phyloP scores from a whole-genome alignment of 2,113 vertebrate genomes.

The Melanerpes aurifrons region DNA sequence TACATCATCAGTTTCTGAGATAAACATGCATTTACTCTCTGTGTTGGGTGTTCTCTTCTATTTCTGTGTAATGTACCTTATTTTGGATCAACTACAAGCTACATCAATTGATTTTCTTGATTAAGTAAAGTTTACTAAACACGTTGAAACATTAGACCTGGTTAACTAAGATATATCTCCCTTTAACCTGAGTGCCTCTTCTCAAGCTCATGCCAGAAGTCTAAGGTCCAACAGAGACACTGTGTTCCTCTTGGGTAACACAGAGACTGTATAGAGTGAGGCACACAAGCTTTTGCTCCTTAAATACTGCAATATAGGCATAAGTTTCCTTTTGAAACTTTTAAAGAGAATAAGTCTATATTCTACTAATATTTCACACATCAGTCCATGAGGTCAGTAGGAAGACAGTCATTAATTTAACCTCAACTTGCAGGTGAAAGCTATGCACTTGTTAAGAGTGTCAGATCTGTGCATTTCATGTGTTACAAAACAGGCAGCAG shows the following conservation, averaged over 20 bases:
- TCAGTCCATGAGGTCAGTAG: neutral
- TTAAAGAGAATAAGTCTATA: neutral
- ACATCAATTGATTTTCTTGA: neutral
- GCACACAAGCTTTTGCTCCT: neutral
- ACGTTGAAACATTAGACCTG: neutral
- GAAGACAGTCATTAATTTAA: neutral
- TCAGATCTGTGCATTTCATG: neutral
- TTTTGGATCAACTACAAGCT: constrained; percentile 5
- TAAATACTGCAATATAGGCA: neutral
- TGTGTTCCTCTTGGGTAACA: neutral
- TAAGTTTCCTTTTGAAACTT: neutral
- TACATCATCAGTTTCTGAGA: constrained; percentile 11
- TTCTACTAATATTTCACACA: neutral
- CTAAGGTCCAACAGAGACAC: neutral
- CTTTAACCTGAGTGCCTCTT: neutral
- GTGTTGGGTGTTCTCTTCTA: neutral
- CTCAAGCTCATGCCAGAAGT: neutral
- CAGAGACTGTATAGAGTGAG: neutral
- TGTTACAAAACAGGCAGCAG: neutral
- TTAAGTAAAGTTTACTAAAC: constrained; percentile 17
- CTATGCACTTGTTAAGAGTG: neutral
- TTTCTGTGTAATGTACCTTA: constrained; percentile 13
- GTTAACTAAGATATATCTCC: neutral
- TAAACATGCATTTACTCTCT: neutral
- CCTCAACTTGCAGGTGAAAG: neutral